Evolutionary conservation across 23 tunicate genomes (phyloP).

Genomic region (Oikopleura vanhoeffeni): DNA sequence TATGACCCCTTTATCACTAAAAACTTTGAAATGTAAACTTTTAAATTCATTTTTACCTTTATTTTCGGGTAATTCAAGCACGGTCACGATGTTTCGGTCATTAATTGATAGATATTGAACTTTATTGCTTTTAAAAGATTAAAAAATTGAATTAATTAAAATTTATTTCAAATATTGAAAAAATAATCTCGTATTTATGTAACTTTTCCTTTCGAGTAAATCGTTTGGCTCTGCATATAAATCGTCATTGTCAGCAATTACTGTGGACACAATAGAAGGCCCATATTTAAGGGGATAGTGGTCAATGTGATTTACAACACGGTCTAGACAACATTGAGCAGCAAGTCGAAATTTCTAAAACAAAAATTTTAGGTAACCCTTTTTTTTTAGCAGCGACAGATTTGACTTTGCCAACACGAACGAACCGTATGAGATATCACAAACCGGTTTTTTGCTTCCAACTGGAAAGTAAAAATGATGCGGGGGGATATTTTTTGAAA

Average conservation of each 20-base stretch:
- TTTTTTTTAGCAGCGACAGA: too few relatives aligned
- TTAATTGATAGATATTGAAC: neutral
- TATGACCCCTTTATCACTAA: too few relatives aligned
- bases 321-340: neutral
- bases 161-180: too few relatives aligned
- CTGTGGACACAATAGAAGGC: slow-evolving; percentile 29
- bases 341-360: neutral
- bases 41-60: too few relatives aligned
- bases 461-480: too few relatives aligned
- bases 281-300: slow-evolving; percentile 70
- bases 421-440: too few relatives aligned
- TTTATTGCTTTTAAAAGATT: neutral
- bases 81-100: neutral
- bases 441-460: too few relatives aligned
- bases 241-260: neutral
- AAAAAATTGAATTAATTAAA: too few relatives aligned
- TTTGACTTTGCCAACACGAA: too few relatives aligned
- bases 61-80: neutral
- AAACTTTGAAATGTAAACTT: too few relatives aligned
- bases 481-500: too few relatives aligned
- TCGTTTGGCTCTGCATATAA: neutral
- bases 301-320: slow-evolving; percentile 48
- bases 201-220: neutral
- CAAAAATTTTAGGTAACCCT: too few relatives aligned
- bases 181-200: neutral